A percentile compares a stretch with the other conserved stretches of the same genome.
Evolutionary conservation across 2,888 invertebrate genomes (phyloP).

Genomic region (Athalia circularis): DNA sequence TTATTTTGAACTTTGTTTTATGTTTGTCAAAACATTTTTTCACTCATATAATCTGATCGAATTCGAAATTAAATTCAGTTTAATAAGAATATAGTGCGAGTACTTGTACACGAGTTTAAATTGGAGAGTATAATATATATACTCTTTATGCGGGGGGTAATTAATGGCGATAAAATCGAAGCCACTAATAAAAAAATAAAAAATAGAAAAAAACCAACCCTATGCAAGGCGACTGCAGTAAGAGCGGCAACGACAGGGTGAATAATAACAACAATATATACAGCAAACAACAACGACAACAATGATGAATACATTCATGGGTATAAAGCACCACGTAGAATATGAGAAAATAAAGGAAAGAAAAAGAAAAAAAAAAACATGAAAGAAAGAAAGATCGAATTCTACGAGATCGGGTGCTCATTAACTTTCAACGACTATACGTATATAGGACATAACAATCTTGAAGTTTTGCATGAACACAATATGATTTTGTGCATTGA

Average conservation of each 20-base stretch:
- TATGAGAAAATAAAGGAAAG: not conserved
- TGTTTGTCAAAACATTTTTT: too few relatives aligned
- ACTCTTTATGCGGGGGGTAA: too few relatives aligned
- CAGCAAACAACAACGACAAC: not conserved
- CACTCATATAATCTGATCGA: too few relatives aligned
- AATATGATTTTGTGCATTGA: too few relatives aligned
- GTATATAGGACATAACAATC: not conserved
- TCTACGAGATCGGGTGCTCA: conserved; percentile 22
- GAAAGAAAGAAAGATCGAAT: not conserved
- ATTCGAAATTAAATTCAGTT: too few relatives aligned
- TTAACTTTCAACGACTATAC: conserved; percentile 23
- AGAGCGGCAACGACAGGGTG: not conserved
- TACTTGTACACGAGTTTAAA: too few relatives aligned
- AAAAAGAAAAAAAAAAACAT: not conserved
- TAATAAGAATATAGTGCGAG: too few relatives aligned
- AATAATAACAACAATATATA: not conserved
- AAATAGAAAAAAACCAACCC: not conserved
- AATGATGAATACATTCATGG: not conserved
- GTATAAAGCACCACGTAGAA: too few relatives aligned
- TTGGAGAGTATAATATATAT: too few relatives aligned
- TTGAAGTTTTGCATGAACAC: not conserved
- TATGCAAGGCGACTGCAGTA: not conserved
- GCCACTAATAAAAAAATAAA: not conserved
- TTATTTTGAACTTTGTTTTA: too few relatives aligned
- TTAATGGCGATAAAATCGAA: too few relatives aligned